These are phyloP conservation scores for Echeneis naucrates DNA, from an alignment of 2,797 vertebrate genomes.

Conservation along the genomic window DNA sequence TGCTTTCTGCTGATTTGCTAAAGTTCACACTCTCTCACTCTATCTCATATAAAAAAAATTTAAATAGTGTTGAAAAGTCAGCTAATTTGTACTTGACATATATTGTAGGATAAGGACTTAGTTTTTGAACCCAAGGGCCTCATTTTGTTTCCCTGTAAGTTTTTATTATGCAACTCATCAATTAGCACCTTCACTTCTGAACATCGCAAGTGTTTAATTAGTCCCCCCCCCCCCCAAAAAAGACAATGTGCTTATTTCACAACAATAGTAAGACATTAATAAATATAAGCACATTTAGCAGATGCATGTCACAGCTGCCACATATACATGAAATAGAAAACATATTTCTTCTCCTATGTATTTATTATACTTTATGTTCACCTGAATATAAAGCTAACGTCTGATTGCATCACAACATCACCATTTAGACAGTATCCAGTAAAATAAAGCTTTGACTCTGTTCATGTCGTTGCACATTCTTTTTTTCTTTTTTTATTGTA, in stretches of 20 bases:
- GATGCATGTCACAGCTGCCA: conserved; percentile 55
- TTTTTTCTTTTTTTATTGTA: conserved; percentile 36
- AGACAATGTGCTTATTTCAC: conserved; percentile 44
- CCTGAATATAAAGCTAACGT: conserved; percentile 49
- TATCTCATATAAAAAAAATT: conserved; percentile 28
- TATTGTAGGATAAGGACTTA: background rate
- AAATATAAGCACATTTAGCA: conserved; percentile 46
- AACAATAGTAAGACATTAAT: conserved; percentile 53
- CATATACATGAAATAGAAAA: conserved; percentile 55
- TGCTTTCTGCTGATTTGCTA: background rate
- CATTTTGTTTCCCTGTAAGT: conserved; percentile 11
- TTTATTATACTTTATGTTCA: conserved; percentile 52
- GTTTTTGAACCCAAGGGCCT: conserved; percentile 12
- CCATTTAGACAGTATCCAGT: conserved; percentile 30
- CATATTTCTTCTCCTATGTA: conserved; percentile 49
- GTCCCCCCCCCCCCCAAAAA: conserved; percentile 30
- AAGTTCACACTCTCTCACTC: background rate
- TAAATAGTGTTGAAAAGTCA: conserved; percentile 15
- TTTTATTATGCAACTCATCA: conserved; percentile 27
- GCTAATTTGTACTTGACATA: conserved; percentile 24
- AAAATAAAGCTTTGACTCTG: conserved; percentile 56
- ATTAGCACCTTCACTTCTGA: conserved; percentile 15
- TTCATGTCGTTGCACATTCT: conserved; percentile 39
- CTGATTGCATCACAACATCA: conserved; percentile 42
- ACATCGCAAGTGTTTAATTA: conserved; percentile 20